Percentiles rank a stretch among this genome's conserved stretches.
Evolutionary conservation across 2,797 vertebrate species (phyloP).

Genomic region (Spinus olivaceus): DNA sequence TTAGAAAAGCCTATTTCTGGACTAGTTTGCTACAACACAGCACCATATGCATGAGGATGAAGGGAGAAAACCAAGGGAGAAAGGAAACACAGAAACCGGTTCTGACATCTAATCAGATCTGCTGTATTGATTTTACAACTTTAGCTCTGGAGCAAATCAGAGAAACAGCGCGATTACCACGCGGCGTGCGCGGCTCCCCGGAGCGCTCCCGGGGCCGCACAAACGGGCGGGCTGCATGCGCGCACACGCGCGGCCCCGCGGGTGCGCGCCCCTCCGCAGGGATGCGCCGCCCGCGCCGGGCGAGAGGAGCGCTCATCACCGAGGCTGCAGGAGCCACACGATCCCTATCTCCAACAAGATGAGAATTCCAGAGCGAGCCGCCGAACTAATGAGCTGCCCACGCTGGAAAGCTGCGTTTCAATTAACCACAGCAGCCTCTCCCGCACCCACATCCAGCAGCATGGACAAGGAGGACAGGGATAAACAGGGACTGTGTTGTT

Average conservation of each 20-base stretch:
- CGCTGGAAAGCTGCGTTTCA: slow-evolving; percentile 2
- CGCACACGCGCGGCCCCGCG: background rate
- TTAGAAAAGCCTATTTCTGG: slow-evolving; percentile 26
- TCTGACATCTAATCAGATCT: slow-evolving; percentile 66
- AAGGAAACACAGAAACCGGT: slow-evolving; percentile 50
- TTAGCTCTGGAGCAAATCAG: slow-evolving; percentile 49
- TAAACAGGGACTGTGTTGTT: background rate
- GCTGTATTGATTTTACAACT: slow-evolving; percentile 62
- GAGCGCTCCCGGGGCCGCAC: background rate
- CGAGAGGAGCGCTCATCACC: background rate
- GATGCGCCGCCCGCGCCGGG: background rate
- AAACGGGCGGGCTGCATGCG: background rate
- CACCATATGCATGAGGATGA: background rate
- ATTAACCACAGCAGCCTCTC: background rate
- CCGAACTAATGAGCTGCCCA: slow-evolving; percentile 51
- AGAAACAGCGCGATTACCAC: slow-evolving; percentile 25
- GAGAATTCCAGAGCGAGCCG: slow-evolving; percentile 48
- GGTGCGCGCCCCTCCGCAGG: background rate
- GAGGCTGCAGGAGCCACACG: slow-evolving; percentile 35
- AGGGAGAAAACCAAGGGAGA: slow-evolving; percentile 1
- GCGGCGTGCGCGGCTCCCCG: background rate
- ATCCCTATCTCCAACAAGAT: slow-evolving; percentile 26
- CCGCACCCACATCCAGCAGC: background rate
- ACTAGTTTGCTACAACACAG: background rate
- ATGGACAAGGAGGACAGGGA: background rate